phyloP scores from a whole-genome alignment of 2,888 invertebrate genomes.

The Cosmorhoe ocellata region DNA sequence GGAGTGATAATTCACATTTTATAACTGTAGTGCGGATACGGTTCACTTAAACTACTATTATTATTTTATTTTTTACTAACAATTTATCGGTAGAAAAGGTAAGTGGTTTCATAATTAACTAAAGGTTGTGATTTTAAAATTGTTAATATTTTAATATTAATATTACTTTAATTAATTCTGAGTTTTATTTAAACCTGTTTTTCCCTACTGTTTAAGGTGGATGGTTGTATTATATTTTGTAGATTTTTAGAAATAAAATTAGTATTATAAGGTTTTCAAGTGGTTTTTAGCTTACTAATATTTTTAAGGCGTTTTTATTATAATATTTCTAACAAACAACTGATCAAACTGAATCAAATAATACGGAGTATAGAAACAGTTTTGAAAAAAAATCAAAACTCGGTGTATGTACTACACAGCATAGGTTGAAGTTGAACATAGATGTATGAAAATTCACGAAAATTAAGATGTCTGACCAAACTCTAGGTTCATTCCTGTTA shows the following conservation, averaged over 20 bases:
- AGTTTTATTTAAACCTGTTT: conserved; percentile 34
- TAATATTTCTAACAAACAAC: no score
- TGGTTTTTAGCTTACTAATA: conserved; percentile 15
- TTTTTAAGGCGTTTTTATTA: background rate
- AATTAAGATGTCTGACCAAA: no score
- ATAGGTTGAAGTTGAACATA: no score
- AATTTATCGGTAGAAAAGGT: conserved; percentile 16
- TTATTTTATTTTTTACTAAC: conserved; percentile 8
- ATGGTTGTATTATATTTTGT: conserved; percentile 30
- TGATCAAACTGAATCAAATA: no score
- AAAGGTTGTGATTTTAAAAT: conserved; percentile 15
- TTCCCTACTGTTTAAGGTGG: conserved; percentile 31
- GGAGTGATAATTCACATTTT: background rate
- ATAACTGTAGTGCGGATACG: background rate
- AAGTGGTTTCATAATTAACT: conserved; percentile 6
- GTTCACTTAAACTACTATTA: conserved; percentile 5
- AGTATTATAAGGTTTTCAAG: background rate
- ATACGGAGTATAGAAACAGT: no score
- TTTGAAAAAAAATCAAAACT: no score
- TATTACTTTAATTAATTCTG: conserved; percentile 21
- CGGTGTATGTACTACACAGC: no score
- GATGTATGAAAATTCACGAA: no score
- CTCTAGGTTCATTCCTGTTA: no score
- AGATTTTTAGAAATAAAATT: conserved; percentile 11
- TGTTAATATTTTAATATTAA: conserved; percentile 28